These are phyloP conservation scores for Sebastes taczanowskii DNA, from an alignment of 2,797 vertebrate genomes.

Conservation along the genomic window DNA sequence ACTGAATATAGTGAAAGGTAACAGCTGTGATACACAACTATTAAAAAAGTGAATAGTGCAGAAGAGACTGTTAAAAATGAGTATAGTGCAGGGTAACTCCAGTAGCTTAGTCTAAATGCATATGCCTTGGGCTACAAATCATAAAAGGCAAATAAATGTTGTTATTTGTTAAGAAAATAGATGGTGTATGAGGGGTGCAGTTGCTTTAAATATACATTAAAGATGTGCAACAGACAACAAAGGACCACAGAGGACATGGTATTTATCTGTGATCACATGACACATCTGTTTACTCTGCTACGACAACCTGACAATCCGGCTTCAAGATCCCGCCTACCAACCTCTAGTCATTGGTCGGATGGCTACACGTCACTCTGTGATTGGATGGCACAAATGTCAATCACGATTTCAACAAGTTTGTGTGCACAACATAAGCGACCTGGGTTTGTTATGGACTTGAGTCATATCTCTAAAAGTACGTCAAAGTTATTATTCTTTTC, in stretches of 20 bases:
- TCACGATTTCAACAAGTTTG: slow-evolving; percentile 46
- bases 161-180: neutral
- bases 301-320: slow-evolving; percentile 29
- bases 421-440: neutral
- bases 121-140: neutral
- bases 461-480: slow-evolving; percentile 70
- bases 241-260: neutral
- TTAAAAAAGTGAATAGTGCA: no score
- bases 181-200: neutral
- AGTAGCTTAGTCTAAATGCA: no score
- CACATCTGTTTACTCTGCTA: slow-evolving; percentile 62
- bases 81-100: no score
- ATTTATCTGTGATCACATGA: slow-evolving; percentile 64
- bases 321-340: slow-evolving; percentile 21
- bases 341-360: slow-evolving; percentile 36
- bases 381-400: slow-evolving; percentile 27
- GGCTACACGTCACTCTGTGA: neutral
- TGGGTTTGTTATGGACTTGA: slow-evolving; percentile 60
- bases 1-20: no score
- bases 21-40: no score
- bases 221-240: neutral
- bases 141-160: neutral
- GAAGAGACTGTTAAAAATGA: no score
- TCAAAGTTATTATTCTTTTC: slow-evolving; percentile 48
- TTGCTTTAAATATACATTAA: neutral